Conservation (phyloP, 2,797 vertebrate species). For the Enteromius treurensis region DNA sequence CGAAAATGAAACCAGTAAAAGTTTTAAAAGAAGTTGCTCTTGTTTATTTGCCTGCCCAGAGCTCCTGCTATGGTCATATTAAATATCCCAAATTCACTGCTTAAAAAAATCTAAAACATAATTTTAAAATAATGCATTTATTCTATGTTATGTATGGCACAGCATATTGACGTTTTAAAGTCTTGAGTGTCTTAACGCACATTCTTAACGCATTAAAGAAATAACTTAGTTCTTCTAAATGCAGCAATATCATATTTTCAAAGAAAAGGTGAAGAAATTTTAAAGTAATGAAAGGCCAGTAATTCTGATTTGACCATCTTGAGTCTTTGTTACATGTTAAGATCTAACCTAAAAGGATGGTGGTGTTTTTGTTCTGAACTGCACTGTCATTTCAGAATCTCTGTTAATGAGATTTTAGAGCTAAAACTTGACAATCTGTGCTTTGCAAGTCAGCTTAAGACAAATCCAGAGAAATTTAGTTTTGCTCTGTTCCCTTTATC, state of each 20-base stretch:
- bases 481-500: slow-evolving; percentile 3
- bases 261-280: background rate
- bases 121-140: background rate
- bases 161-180: slow-evolving; percentile 5
- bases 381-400: slow-evolving; percentile 7
- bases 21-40: background rate
- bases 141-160: background rate
- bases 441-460: slow-evolving; percentile 32
- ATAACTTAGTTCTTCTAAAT: background rate
- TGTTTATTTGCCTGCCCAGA: background rate
- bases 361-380: slow-evolving; percentile 1
- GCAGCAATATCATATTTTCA: background rate
- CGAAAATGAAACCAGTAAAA: background rate
- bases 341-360: slow-evolving; percentile 1
- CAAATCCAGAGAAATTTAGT: slow-evolving; percentile 29
- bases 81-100: background rate
- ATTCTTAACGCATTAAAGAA: background rate
- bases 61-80: background rate
- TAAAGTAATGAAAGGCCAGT: background rate
- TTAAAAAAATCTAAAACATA: background rate
- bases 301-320: background rate
- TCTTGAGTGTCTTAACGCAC: slow-evolving; percentile 4
- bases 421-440: slow-evolving; percentile 41
- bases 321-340: background rate
- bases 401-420: slow-evolving; percentile 2